Evolutionary conservation across 2,113 vertebrate genomes (phyloP).

Genomic region (Bagarius yarrelli): DNA sequence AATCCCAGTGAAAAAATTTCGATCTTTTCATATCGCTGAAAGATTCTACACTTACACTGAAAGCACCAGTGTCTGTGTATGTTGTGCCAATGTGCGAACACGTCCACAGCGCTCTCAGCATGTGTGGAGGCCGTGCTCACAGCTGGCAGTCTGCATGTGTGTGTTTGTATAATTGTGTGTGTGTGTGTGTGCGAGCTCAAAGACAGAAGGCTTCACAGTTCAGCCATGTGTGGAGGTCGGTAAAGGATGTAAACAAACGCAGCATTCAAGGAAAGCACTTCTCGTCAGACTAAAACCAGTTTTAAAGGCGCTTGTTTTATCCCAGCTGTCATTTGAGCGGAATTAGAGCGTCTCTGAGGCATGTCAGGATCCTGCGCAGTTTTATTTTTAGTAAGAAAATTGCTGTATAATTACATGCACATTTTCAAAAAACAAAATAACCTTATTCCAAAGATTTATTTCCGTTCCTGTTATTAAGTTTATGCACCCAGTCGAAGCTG

Average conservation of each 20-base stretch:
- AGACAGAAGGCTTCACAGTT: constrained; percentile 33
- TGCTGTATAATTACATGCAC: not conserved
- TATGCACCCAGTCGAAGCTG: constrained; percentile 7
- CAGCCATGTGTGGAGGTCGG: constrained; percentile 4
- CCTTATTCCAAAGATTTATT: not conserved
- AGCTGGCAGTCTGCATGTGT: constrained; percentile 57
- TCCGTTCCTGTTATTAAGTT: not conserved
- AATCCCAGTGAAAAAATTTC: constrained; percentile 21
- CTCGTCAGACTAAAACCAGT: not conserved
- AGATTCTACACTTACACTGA: constrained; percentile 18
- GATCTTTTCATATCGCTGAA: constrained; percentile 5
- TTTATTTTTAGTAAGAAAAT: not conserved
- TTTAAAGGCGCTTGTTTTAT: not conserved
- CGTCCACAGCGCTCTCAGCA: constrained; percentile 27
- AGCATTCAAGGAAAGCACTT: not conserved
- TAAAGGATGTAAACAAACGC: constrained; percentile 12
- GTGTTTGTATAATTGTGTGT: constrained; percentile 18
- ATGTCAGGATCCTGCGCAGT: not conserved
- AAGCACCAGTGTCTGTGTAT: constrained; percentile 30
- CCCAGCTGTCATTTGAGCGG: not conserved
- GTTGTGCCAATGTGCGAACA: constrained; percentile 30
- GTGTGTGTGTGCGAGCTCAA: constrained; percentile 33
- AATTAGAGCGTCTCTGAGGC: too few species aligned
- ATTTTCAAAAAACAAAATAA: not conserved
- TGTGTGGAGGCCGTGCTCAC: constrained; percentile 35